Evolutionary conservation across 2,888 invertebrate species (phyloP).

Genomic region (Machimus atricapillus): DNA sequence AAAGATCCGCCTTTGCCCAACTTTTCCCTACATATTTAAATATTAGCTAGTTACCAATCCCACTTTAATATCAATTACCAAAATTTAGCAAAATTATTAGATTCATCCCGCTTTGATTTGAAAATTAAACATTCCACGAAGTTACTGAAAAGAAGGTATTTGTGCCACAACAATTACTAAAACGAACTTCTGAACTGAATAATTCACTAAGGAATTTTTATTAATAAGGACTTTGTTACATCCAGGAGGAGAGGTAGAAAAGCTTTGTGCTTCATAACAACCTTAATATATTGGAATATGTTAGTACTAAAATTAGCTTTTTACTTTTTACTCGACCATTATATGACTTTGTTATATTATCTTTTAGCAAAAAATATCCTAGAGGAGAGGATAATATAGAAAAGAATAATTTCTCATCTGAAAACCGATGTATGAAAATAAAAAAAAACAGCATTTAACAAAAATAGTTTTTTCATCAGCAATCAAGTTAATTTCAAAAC

Average conservation of each 20-base stretch:
- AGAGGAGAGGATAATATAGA: too few relatives aligned
- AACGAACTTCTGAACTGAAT: neutral
- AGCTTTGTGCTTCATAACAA: neutral
- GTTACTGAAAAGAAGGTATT: neutral
- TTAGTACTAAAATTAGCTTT: neutral
- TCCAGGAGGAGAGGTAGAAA: neutral
- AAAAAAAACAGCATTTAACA: neutral
- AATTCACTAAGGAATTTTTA: neutral
- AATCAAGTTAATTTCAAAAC: neutral
- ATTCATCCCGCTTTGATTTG: neutral
- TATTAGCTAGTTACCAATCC: neutral
- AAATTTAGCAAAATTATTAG: neutral
- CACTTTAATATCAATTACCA: neutral
- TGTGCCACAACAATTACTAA: neutral
- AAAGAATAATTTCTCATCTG: too few relatives aligned
- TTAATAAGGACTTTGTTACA: neutral
- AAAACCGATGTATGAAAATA: too few relatives aligned
- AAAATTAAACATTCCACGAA: neutral
- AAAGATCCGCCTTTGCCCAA: too few relatives aligned
- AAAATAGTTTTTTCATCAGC: too few relatives aligned
- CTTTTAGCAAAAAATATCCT: too few relatives aligned
- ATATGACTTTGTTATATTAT: neutral
- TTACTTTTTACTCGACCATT: neutral
- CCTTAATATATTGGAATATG: neutral
- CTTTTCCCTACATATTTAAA: neutral